Conservation (phyloP, 2,797 vertebrate species). For the Chelon labrosus region DNA sequence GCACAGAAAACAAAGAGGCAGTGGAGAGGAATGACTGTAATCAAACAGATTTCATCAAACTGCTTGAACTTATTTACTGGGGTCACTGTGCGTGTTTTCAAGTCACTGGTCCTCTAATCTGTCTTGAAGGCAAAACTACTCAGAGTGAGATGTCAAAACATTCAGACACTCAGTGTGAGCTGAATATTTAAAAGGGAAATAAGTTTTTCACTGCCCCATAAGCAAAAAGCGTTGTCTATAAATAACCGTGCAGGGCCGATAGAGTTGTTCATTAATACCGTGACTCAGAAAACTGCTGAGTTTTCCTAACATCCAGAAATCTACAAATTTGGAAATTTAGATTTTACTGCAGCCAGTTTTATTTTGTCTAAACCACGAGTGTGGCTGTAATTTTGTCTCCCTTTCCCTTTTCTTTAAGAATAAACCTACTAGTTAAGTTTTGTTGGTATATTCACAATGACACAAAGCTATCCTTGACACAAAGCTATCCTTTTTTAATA, state of each 20-base stretch:
- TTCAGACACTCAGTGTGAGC: constrained; percentile 45
- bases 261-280: constrained; percentile 15
- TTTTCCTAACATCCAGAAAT: neutral
- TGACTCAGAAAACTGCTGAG: constrained; percentile 10
- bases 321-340: neutral
- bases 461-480: too few species aligned
- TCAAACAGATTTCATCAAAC: constrained; percentile 63
- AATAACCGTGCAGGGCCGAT: constrained; percentile 13
- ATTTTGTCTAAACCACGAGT: neutral
- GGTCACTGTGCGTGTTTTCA: constrained; percentile 52
- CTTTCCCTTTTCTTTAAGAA: too few species aligned
- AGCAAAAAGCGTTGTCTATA: constrained; percentile 22
- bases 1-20: constrained; percentile 41
- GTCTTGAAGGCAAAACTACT: constrained; percentile 62
- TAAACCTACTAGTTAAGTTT: too few species aligned
- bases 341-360: neutral
- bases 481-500: too few species aligned
- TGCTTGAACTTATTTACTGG: constrained; percentile 53
- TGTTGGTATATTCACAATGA: too few species aligned
- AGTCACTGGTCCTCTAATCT: constrained; percentile 48
- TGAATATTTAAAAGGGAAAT: constrained; percentile 53
- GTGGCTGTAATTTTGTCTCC: too few species aligned
- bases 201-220: constrained; percentile 27
- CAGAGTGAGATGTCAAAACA: constrained; percentile 54
- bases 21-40: constrained; percentile 48